phyloP scores from a whole-genome alignment of 2,888 invertebrate species.

The Euplexia lucipara region DNA sequence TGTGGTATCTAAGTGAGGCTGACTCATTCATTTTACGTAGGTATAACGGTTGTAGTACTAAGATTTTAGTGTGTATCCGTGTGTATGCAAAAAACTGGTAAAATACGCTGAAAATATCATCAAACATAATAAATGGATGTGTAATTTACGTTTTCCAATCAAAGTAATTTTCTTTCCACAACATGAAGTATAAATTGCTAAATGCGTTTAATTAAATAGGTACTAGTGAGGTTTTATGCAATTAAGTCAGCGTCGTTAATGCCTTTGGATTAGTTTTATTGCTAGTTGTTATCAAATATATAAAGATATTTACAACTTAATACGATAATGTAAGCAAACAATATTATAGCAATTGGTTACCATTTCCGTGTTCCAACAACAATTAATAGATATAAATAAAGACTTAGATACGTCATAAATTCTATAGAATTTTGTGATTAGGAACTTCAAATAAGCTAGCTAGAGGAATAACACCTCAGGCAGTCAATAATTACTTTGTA shows the following conservation, averaged over 20 bases:
- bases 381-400: no score
- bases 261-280: not conserved
- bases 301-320: no score
- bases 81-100: not conserved
- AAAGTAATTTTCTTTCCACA: not conserved
- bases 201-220: not conserved
- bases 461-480: not conserved
- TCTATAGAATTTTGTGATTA: not conserved
- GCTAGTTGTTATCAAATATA: slow-evolving; percentile 13
- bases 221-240: not conserved
- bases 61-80: not conserved
- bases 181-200: not conserved
- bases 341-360: slow-evolving; percentile 2
- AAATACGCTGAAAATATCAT: not conserved
- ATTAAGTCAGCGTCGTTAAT: not conserved
- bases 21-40: not conserved
- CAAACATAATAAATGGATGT: slow-evolving; percentile 1
- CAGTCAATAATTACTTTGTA: not conserved
- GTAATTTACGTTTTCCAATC: not conserved
- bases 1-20: not conserved
- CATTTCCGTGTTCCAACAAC: not conserved
- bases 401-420: slow-evolving; percentile 7
- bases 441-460: not conserved
- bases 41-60: not conserved
- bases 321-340: not conserved